Percentiles rank a stretch among this genome's conserved stretches.
These are phyloP conservation scores for Cacoxenus indagator DNA, from an alignment of 2,888 invertebrate genomes.

Conservation along the genomic window DNA sequence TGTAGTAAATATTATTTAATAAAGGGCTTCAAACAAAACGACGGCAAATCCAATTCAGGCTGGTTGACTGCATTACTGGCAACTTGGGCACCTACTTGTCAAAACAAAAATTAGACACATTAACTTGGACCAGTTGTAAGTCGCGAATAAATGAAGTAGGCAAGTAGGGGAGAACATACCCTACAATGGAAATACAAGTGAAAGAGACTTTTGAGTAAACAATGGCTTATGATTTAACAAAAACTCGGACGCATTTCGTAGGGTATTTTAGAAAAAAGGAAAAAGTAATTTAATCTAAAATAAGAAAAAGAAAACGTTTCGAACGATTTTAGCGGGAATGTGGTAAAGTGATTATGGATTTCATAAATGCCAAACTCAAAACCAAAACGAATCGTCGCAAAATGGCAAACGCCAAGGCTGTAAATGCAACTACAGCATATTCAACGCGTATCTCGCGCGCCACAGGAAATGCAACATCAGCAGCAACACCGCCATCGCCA, in stretches of 20 bases:
- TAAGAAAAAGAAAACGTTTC: neutral
- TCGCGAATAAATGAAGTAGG: conserved; percentile 18
- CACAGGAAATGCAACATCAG: conserved; percentile 21
- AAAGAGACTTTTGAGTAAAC: neutral
- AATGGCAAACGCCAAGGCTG: neutral
- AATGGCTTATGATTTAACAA: neutral
- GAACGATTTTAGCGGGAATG: conserved; percentile 22
- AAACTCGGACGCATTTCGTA: too few species aligned
- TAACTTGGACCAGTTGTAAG: conserved; percentile 12
- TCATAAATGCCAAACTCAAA: conserved; percentile 20
- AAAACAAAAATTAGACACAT: conserved; percentile 17
- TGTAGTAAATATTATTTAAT: neutral
- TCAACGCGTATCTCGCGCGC: conserved; percentile 3
- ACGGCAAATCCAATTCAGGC: neutral
- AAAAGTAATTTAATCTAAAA: too few species aligned
- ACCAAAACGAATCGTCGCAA: neutral
- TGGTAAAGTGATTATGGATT: conserved; percentile 25
- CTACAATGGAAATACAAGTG: neutral
- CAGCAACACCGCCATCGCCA: neutral
- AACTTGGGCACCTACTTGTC: conserved; percentile 11
- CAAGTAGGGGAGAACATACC: neutral
- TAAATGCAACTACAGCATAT: neutral
- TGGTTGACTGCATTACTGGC: neutral
- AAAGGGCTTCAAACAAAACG: neutral
- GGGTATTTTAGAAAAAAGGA: too few species aligned